Conservation (phyloP, 2,888 invertebrate genomes). For the Hartigia nigra region DNA sequence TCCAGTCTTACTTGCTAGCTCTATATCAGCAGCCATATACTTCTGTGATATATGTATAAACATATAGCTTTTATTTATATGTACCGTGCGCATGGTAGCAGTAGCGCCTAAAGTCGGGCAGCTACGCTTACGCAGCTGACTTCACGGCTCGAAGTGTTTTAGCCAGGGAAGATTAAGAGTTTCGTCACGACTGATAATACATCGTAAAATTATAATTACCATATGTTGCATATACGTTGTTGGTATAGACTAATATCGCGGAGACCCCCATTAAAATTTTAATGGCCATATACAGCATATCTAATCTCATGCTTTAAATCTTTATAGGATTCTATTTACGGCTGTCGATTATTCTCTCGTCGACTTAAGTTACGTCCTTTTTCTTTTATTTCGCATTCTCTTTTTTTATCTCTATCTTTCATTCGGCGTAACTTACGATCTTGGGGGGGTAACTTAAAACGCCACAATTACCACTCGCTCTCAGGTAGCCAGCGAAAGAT, state of each 20-base stretch:
- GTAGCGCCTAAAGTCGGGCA: not conserved
- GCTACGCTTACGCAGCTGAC: not conserved
- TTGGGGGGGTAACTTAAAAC: conserved; percentile 24
- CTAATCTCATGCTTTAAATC: not conserved
- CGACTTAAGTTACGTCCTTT: not conserved
- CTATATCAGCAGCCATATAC: not conserved
- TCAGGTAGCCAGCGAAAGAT: conserved; percentile 31
- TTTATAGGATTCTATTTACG: not conserved
- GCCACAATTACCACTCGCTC: conserved; percentile 41
- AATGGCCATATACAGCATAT: not conserved
- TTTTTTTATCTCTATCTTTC: not conserved
- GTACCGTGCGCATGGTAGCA: not conserved
- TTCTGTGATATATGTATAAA: not conserved
- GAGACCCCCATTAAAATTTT: not conserved
- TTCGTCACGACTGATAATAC: not conserved
- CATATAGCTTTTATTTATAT: not conserved
- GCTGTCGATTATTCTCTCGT: not conserved
- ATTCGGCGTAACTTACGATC: not conserved
- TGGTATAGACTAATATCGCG: not conserved
- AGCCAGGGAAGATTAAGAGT: not conserved
- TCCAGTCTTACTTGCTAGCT: not conserved
- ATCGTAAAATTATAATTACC: not conserved
- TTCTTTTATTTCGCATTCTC: not conserved
- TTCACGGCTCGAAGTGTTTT: not conserved
- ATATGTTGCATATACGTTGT: not conserved